These are phyloP conservation scores for Drosophila prolongata DNA, from an alignment of 2,888 invertebrate genomes.

Conservation along the genomic window DNA sequence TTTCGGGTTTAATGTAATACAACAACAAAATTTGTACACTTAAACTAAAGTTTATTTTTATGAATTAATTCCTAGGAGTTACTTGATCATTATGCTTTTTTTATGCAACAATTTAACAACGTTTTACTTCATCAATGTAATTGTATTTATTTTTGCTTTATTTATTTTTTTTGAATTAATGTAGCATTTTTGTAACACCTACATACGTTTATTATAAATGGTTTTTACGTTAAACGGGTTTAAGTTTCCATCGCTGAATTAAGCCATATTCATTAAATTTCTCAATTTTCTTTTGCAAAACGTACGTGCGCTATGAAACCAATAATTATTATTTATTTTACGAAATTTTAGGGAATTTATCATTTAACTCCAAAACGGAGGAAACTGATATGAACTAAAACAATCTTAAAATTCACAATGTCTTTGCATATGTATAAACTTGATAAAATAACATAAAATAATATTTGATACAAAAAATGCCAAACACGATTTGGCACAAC, in stretches of 20 bases:
- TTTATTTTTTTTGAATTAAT: conserved; percentile 53
- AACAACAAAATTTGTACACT: conserved; percentile 81
- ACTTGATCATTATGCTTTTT: conserved; percentile 73
- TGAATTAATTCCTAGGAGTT: conserved; percentile 69
- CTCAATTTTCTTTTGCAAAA: conserved; percentile 78
- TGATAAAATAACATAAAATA: conserved; percentile 14
- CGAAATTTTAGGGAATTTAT: conserved; percentile 57
- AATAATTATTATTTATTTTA: conserved; percentile 82
- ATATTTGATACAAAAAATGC: conserved; percentile 7
- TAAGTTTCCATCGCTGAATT: conserved; percentile 60
- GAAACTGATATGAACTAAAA: conserved; percentile 31
- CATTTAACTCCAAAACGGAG: conserved; percentile 30
- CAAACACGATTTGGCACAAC: conserved; percentile 48
- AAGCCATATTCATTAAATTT: conserved; percentile 61
- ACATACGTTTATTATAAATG: conserved; percentile 68
- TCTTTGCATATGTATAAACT: conserved; percentile 14
- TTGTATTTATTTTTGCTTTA: conserved; percentile 56
- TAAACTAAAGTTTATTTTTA: conserved; percentile 67
- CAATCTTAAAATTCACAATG: conserved; percentile 10
- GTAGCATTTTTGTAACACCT: conserved; percentile 63
- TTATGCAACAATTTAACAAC: conserved; percentile 75
- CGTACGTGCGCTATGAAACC: conserved; percentile 85
- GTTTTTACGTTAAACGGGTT: conserved; percentile 64
- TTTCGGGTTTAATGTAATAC: conserved; percentile 70
- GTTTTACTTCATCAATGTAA: conserved; percentile 70